Conservation (phyloP, 2,888 invertebrate genomes). For the Baronia brevicornis region DNA sequence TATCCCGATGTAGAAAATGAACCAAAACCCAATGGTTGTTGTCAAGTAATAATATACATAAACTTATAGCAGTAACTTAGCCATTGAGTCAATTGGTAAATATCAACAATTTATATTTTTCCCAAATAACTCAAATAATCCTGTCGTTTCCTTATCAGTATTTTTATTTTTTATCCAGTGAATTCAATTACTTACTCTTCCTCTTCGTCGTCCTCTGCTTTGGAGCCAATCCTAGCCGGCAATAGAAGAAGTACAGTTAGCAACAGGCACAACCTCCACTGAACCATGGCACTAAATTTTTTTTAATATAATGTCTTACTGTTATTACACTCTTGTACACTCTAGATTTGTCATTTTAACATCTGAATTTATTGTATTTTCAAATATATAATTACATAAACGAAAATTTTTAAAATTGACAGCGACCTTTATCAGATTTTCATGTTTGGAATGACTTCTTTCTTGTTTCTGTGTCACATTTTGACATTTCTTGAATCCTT, state of each 20-base stretch:
- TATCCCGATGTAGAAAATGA: no score
- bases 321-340: slow-evolving; percentile 36
- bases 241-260: slow-evolving; percentile 51
- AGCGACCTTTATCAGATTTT: slow-evolving; percentile 40
- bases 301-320: slow-evolving; percentile 22
- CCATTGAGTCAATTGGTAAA: neutral
- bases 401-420: slow-evolving; percentile 43
- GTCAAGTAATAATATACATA: no score
- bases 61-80: no score
- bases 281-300: slow-evolving; percentile 46
- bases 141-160: neutral
- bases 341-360: slow-evolving; percentile 60
- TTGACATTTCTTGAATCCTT: no score
- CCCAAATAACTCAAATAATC: no score
- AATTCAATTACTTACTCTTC: slow-evolving; percentile 39
- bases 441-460: slow-evolving; percentile 51
- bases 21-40: no score
- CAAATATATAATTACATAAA: slow-evolving; percentile 20
- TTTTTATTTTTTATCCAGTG: neutral
- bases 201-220: slow-evolving; percentile 45
- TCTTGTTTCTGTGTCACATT: slow-evolving; percentile 35
- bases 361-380: slow-evolving; percentile 35
- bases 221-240: slow-evolving; percentile 36
- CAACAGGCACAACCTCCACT: slow-evolving; percentile 51
- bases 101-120: neutral